Base-by-base conservation (phyloP, 2,888 invertebrate genomes). In the Drosophila silvestris region DNA sequence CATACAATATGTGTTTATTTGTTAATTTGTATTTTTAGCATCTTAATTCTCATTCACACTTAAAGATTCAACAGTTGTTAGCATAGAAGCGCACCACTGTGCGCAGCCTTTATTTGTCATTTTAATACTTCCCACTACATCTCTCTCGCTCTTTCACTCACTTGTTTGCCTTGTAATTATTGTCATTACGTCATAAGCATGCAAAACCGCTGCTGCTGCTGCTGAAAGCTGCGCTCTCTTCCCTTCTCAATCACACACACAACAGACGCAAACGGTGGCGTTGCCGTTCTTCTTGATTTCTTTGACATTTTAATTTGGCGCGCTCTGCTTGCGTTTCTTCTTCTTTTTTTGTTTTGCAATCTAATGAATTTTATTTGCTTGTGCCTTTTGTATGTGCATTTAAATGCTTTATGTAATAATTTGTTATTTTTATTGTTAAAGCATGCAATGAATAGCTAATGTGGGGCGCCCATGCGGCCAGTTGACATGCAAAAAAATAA, bases 141-240 rank as follows among this genome's bases (percentile, higher is more conserved):
- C 65, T 54, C 52, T 52, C 37, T 41, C 53, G 52, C 33, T 61
- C 64, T 59, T 56, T 44, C 30, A 33, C 30, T 35, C 32, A 32
- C 39, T 26, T 35, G 30, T 44, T 66, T 62, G 64, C 50, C 47
- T 62, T 74, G 74, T 75, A 78, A 84, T 83, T 73, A 82, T 86
- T 77, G 62, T 80, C 84, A 80, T 85, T 85, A 80, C 84, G 86
- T 85, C 84, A 85, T 75, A 78, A 74, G 62, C 77, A 85, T 76
- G 74, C 74, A 72, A 77, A 77, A 68, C 68, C 70, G 50, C 56
- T 22, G 54, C 68, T 26, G 37, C 37, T 54, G 16, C n/a, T 22
- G n/a, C 37, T 37, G 19, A 67, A 72, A 66, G 65, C 62, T 69
- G 57, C 37, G 54, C 54, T 50, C 51, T 53, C 39, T 65, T 28